Base-by-base conservation (phyloP, 2,797 vertebrate species). In the Champsocephalus esox region DNA sequence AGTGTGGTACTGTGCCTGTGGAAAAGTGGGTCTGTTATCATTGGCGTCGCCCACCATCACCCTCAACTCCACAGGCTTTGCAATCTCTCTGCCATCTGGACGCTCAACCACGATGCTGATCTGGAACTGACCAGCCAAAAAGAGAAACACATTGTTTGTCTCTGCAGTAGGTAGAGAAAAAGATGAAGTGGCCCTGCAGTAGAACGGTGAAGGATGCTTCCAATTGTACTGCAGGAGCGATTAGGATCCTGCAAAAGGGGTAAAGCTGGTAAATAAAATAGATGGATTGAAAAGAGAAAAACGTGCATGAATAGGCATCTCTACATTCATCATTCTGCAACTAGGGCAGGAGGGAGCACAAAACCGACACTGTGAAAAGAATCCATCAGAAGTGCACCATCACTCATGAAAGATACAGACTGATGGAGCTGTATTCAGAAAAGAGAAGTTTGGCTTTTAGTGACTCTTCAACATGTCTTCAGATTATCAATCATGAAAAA, bases 1-100 rank as follows among this genome's bases (percentile, higher is more conserved):
- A 38, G 94, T 93, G 64, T 96, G 94, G 82, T 95, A 94, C 70
- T 94, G 92, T 3, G 80, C 84, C 66, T 90, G 94, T 17, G 90
- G 92, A 77, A 96, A 94, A 51, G 92, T 91, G 57, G 96, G 96
- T 3, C 83, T 81, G 45, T 95, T 97, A 77, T 96, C 96, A 0
- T 96, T 97, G 79, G 95, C 92, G 59, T 96, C 96, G 0, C 81
- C 93, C 75, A 95, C 96, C 83, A 88, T 94, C 86, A 96, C 93
- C 57, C 85, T 93, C 78, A 96, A 69, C 77, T 87, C 88, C 63
- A 96, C 92, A 3, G 96, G 92, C 44, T 96, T 95, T n/a, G 91
- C 87, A 8, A 94, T 95, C 85, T 91, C 94, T 76, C 95, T 89
- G n/a, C 94, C 94, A 4, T 81, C 93, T 49, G 91, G 86, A 70